Conservation (phyloP, 2,113 vertebrate species). For the Numenius arquata region DNA sequence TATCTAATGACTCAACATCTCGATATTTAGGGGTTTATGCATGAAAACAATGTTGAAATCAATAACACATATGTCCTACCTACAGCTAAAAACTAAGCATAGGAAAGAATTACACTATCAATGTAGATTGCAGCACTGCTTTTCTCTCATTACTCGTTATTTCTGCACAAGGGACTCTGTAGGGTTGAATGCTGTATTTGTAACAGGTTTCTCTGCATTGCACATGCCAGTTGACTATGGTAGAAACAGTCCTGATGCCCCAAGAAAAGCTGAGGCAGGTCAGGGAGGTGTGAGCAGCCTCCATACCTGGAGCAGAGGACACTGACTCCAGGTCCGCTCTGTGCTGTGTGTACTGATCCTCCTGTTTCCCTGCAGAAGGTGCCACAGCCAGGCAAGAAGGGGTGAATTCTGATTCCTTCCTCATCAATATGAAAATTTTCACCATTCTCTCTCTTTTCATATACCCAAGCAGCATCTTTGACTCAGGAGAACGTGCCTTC, state of each 20-base stretch:
- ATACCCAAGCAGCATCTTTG: neutral
- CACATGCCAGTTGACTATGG: rapidly evolving
- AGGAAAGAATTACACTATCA: neutral
- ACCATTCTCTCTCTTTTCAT: neutral
- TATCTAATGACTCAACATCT: neutral
- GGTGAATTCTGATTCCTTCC: neutral
- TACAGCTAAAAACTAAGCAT: neutral
- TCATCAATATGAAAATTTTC: neutral
- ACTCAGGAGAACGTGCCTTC: neutral
- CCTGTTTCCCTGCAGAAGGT: neutral
- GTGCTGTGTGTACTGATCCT: rapidly evolving
- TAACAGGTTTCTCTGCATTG: neutral
- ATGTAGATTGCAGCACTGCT: rapidly evolving
- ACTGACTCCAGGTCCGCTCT: neutral
- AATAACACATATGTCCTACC: neutral
- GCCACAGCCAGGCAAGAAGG: neutral
- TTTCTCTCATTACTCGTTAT: neutral
- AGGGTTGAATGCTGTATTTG: neutral
- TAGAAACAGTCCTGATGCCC: neutral
- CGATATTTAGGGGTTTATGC: neutral
- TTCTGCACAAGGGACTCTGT: neutral
- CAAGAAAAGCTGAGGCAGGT: neutral
- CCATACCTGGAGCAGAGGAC: neutral
- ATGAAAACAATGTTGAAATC: neutral
- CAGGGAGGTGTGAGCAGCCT: neutral